These are phyloP conservation scores for Palythoa grandis DNA, from an alignment of 92 coral and sea anemone species.

Conservation along the genomic window DNA sequence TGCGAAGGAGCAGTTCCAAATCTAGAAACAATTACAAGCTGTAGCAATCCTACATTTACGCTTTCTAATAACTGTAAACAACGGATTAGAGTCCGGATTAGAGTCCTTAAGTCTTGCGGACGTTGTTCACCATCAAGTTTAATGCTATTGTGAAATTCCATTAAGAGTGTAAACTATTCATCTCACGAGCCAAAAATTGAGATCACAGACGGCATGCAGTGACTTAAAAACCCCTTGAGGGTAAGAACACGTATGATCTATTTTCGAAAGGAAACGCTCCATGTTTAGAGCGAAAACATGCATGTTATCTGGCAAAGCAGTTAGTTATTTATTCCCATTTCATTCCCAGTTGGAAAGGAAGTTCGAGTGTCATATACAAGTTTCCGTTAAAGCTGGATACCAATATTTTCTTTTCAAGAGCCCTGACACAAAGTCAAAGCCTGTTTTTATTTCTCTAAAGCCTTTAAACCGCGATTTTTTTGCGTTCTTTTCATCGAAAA, in stretches of 20 bases:
- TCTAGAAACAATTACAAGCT: no score
- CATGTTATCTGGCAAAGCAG: conserved; percentile 15
- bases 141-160: no score
- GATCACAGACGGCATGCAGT: no score
- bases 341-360: conserved; percentile 44
- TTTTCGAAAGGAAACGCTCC: not conserved
- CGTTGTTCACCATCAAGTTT: no score
- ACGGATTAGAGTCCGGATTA: no score
- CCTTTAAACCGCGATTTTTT: not conserved
- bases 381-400: conserved; percentile 25
- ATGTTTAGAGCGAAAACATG: conserved; percentile 16
- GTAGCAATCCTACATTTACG: no score
- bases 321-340: not conserved
- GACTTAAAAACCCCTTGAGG: conserved; percentile 9
- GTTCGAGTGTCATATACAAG: not conserved
- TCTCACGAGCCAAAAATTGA: no score
- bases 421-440: conserved; percentile 7
- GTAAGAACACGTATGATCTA: not conserved
- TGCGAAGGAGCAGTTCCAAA: no score
- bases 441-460: conserved; percentile 2
- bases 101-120: no score
- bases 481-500: not conserved
- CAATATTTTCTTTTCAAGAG: conserved; percentile 18
- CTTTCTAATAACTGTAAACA: no score
- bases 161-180: no score